phyloP scores from a whole-genome alignment of 30 jellyfish, hydroid and myxozoan species.

The Calvadosia cruxmelitensis region DNA sequence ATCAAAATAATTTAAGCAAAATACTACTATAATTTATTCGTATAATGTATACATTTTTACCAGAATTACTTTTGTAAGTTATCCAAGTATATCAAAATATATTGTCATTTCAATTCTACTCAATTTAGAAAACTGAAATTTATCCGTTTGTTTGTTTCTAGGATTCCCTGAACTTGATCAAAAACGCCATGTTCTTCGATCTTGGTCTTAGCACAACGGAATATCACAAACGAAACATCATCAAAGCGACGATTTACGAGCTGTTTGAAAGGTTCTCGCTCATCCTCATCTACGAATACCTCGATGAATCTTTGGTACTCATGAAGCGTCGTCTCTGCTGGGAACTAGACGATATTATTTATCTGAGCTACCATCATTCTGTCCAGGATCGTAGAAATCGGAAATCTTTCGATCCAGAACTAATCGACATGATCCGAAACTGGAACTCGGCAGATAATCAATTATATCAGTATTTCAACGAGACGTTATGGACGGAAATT shows the following conservation, averaged over 20 bases:
- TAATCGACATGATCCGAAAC: slow-evolving; percentile 23
- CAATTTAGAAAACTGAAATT: too few relatives aligned
- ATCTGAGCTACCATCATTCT: slow-evolving; percentile 59
- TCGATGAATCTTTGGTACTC: slow-evolving; percentile 75
- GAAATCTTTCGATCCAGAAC: slow-evolving; percentile 30
- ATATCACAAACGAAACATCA: slow-evolving; percentile 66
- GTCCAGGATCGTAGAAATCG: slow-evolving; percentile 52
- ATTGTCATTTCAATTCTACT: too few relatives aligned
- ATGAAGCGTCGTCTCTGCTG: slow-evolving; percentile 72
- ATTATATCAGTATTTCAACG: slow-evolving; percentile 58
- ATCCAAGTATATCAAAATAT: too few relatives aligned
- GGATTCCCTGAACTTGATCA: slow-evolving; percentile 83
- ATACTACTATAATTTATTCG: too few relatives aligned
- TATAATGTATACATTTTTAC: too few relatives aligned
- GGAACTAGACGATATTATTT: slow-evolving; percentile 73
- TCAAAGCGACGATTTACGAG: slow-evolving; percentile 74
- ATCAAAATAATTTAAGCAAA: too few relatives aligned
- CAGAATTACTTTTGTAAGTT: too few relatives aligned
- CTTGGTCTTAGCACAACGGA: slow-evolving; percentile 94
- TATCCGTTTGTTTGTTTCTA: slow-evolving; percentile 14
- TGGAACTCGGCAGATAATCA: slow-evolving; percentile 88
- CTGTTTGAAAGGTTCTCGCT: slow-evolving; percentile 70
- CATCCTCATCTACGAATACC: slow-evolving; percentile 69
- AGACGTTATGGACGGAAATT: slow-evolving; percentile 83
- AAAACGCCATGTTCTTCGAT: slow-evolving; percentile 91